Evolutionary conservation across 2,113 vertebrate genomes (phyloP).

Genomic region (Oostethus manadensis): DNA sequence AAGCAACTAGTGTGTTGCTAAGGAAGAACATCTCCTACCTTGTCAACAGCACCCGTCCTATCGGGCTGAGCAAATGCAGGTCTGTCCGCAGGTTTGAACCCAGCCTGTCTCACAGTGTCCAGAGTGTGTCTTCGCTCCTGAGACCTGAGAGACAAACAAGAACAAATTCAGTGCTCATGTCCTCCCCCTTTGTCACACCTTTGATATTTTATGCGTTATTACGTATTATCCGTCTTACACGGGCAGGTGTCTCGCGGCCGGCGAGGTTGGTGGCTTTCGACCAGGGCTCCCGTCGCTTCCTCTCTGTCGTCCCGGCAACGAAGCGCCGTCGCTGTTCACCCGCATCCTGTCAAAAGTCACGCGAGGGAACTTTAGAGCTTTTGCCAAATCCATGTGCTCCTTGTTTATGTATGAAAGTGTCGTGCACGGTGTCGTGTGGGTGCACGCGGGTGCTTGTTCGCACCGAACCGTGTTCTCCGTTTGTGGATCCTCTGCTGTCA

Average conservation of each 20-base stretch:
- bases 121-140: conserved; percentile 76
- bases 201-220: too few relatives aligned
- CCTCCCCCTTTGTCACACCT: too few relatives aligned
- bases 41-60: conserved; percentile 53
- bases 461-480: conserved; percentile 70
- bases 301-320: conserved; percentile 72
- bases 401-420: background rate
- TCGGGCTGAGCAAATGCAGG: conserved; percentile 41
- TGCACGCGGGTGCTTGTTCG: conserved; percentile 1
- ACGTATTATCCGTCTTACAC: conserved; percentile 57
- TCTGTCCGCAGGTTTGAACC: conserved; percentile 44
- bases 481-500: conserved; percentile 63
- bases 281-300: conserved; percentile 69
- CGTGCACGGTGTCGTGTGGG: background rate
- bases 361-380: conserved; percentile 7
- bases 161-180: too few relatives aligned
- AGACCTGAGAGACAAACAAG: conserved; percentile 43
- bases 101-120: conserved; percentile 63
- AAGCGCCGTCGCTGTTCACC: conserved; percentile 78
- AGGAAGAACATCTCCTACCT: conserved; percentile 40
- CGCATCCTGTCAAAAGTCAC: conserved; percentile 64
- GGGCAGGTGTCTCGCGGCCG: conserved; percentile 60
- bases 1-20: too few relatives aligned
- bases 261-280: conserved; percentile 66
- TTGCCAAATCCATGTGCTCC: too few relatives aligned